Conservation (phyloP, 2,888 invertebrate genomes). For the Sphaerophoria rueppellii region DNA sequence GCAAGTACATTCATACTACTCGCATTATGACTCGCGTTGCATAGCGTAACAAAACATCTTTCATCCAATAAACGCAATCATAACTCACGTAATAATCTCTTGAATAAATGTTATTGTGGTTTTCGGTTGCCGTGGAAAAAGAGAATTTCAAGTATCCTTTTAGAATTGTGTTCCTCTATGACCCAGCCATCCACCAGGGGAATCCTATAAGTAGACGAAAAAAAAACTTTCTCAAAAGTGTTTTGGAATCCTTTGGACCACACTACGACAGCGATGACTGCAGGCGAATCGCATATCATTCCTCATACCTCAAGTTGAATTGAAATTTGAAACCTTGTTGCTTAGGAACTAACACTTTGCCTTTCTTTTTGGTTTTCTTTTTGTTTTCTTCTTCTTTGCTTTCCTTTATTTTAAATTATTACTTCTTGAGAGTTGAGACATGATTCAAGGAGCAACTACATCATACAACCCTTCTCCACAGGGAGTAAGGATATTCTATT, state of each 20-base stretch:
- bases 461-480: constrained; percentile 64
- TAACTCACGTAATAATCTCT: constrained; percentile 75
- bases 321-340: constrained; percentile 49
- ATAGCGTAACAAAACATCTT: constrained; percentile 34
- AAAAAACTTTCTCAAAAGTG: constrained; percentile 62
- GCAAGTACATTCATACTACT: neutral
- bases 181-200: constrained; percentile 20
- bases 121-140: constrained; percentile 60
- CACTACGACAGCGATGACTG: neutral
- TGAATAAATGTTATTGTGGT: constrained; percentile 72
- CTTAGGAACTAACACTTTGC: constrained; percentile 70
- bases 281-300: too few species aligned
- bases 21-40: constrained; percentile 48
- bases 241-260: constrained; percentile 58
- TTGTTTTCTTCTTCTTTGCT: neutral
- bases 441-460: constrained; percentile 48
- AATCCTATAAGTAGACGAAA: neutral
- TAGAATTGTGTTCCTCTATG: neutral
- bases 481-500: constrained; percentile 56
- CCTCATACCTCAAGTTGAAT: constrained; percentile 39
- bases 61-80: constrained; percentile 74
- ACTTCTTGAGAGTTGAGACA: constrained; percentile 60
- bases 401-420: constrained; percentile 8
- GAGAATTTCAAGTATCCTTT: constrained; percentile 64
- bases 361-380: constrained; percentile 7